Evolutionary conservation across 2,888 invertebrate genomes (phyloP), one percentile per base, ranked within the genome.

Genomic region (Eumacrocentrus americanus): DNA sequence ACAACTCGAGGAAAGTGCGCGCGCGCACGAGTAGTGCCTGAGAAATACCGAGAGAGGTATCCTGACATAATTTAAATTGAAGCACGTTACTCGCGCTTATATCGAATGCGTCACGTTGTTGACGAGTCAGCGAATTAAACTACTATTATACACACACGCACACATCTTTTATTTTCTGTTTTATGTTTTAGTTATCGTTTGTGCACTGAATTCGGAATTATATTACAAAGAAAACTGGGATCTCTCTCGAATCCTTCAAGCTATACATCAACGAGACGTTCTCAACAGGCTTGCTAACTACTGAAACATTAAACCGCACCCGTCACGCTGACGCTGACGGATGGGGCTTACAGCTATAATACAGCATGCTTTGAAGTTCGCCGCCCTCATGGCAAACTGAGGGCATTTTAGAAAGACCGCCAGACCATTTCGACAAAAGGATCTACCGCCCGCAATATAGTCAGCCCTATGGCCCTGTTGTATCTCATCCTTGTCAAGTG

Each of bases 331-430:
- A 78, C 79, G 73, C 77, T 79, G 79, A 79, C 77, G 76, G 76
- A 79, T 79, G 78, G 76, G 77, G 78, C 77, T n/a, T 73, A 76
- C 75, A 73, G 78, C 77, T 79, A 79, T 79, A 78, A 76, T 71
- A 73, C 72, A 71, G 68, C 67, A 66, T 55, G 67, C 76, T 79
- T 79, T 79, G 76, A 79, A 71, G 73, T 76, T 64, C 54, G 72
- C 77, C 77, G 77, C 71, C 53, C 60, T 66, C 64, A 61, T 52
- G 61, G 59, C 59, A 63, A 64, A n/a, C n/a, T n/a, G n/a, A n/a
- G n/a, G 59, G 65, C 59, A 66, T 71, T 72, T 68, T n/a, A n/a
- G n/a, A n/a, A n/a, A n/a, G n/a, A n/a, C n/a, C 62, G 67, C 62
- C 61, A 66, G 70, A 4, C 29, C 5, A 6, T 29, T 29, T 4